Base-by-base conservation (phyloP, 1,140 invertebrate genomes). In the Spodoptera frugiperda region DNA sequence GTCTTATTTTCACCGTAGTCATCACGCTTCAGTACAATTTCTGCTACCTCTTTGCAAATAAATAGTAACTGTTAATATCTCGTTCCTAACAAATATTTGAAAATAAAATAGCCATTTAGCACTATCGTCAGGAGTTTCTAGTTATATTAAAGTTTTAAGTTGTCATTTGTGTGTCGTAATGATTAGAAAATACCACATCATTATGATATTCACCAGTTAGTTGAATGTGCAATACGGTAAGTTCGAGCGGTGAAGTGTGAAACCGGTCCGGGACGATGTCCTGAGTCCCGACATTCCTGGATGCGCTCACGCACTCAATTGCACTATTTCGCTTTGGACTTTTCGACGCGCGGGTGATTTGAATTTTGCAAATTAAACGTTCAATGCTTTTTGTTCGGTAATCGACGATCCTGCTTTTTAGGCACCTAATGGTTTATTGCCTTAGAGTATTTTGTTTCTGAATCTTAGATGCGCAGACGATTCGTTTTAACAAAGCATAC, bases 211-310 rank as follows among this genome's bases (percentile, higher is more conserved):
- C 48, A 51, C 57, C 48, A 53, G 72, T 65, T 63, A 63, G 46
- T 75, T 65, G 57, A 75, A 51, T 75, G 46, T 63, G 57, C 57
- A 75, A 75, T 63, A 75, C 57, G 19, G 72, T 63, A 63, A 75
- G 72, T 65, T 63, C 25, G 55, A 39, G 63, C 76, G 48, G 76
- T 79, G 78, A 78, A 83, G 82, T 82, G 76, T 65, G 78, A 82
- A 88, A 91, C 88, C 88, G 87, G 89, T 91, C 83, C 53, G 77
- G 84, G 85, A 83, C 87, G 89, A 87, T 84, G 87, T 90, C 87
- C 87, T 83, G 83, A 81, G 87, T 90, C 87, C 87, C 82, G 84
- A 80, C 87, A 86, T 88, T 89, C 87, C 85, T 85, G 84, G 86
- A 85, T 88, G 84, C 79, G 82, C 86, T 73, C 79, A 83, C 83